phyloP scores from a whole-genome alignment of 2,797 vertebrate genomes.

The Falco novaeseelandiae region DNA sequence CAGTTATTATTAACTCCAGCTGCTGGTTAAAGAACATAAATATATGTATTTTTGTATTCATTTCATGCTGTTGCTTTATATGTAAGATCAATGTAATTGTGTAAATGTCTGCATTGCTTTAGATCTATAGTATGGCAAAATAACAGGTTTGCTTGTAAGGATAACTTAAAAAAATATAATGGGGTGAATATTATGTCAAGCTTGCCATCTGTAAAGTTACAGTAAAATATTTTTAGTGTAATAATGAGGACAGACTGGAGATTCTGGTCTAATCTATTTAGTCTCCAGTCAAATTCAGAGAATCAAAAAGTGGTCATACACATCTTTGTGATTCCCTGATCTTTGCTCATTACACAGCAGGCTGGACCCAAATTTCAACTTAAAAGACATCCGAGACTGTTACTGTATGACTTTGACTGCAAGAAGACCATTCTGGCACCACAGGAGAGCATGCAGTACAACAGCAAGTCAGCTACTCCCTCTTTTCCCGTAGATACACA shows the following conservation, averaged over 20 bases:
- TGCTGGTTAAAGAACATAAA: constrained; percentile 41
- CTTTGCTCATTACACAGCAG: constrained; percentile 57
- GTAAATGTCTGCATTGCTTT: neutral
- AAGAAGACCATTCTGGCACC: neutral
- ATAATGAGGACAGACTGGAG: constrained; percentile 8
- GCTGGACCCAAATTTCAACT: constrained; percentile 49
- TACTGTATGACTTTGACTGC: neutral
- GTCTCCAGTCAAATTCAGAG: neutral
- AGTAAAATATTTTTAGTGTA: constrained; percentile 33
- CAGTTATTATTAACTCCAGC: constrained; percentile 54
- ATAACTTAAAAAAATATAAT: constrained; percentile 5
- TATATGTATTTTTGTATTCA: neutral
- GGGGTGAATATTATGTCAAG: neutral
- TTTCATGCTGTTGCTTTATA: constrained; percentile 24
- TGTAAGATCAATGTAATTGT: neutral
- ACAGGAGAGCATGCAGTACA: neutral
- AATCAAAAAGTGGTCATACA: constrained; percentile 21
- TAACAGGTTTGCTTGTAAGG: neutral
- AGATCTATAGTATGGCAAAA: neutral
- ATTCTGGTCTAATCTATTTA: constrained; percentile 22
- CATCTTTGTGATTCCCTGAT: constrained; percentile 23
- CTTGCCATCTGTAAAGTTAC: neutral
- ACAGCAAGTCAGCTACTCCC: neutral
- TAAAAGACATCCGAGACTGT: neutral
- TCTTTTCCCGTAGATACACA: neutral